Evolutionary conservation across 2,888 invertebrate species (phyloP).

Genomic region (Nomada flava): DNA sequence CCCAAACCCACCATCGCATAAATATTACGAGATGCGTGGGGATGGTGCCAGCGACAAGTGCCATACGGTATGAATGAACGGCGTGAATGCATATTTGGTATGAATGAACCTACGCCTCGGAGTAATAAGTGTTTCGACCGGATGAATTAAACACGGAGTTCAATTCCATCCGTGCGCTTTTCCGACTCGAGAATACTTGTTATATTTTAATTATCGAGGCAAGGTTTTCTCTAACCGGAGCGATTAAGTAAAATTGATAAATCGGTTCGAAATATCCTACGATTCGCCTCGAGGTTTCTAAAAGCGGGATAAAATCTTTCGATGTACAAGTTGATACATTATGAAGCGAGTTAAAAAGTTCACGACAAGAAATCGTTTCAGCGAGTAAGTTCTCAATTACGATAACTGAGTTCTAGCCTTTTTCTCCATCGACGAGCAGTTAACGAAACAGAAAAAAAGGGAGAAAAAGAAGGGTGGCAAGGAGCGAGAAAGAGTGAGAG

Average conservation of each 20-base stretch:
- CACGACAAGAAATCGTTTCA: background rate
- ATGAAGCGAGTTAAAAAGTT: background rate
- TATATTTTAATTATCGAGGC: too few relatives aligned
- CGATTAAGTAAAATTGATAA: too few relatives aligned
- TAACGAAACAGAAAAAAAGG: background rate
- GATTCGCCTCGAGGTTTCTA: too few relatives aligned
- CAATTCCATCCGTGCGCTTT: background rate
- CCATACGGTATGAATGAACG: conserved; percentile 17
- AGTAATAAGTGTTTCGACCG: conserved; percentile 1
- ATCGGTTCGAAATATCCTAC: too few relatives aligned
- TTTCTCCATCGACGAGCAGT: background rate
- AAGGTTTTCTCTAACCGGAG: too few relatives aligned
- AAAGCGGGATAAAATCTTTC: background rate
- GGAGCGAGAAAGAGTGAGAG: background rate
- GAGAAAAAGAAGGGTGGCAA: background rate
- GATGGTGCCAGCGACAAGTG: background rate
- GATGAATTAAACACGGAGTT: background rate
- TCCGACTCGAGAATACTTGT: background rate
- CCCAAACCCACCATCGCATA: background rate
- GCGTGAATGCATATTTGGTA: conserved; percentile 9
- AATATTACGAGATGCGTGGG: background rate
- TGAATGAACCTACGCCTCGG: conserved; percentile 4
- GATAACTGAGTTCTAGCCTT: background rate
- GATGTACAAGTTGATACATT: background rate
- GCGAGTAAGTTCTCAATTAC: background rate